Base-by-base conservation (phyloP, 2,797 vertebrate genomes). In the Tenualosa thibaudeaui region DNA sequence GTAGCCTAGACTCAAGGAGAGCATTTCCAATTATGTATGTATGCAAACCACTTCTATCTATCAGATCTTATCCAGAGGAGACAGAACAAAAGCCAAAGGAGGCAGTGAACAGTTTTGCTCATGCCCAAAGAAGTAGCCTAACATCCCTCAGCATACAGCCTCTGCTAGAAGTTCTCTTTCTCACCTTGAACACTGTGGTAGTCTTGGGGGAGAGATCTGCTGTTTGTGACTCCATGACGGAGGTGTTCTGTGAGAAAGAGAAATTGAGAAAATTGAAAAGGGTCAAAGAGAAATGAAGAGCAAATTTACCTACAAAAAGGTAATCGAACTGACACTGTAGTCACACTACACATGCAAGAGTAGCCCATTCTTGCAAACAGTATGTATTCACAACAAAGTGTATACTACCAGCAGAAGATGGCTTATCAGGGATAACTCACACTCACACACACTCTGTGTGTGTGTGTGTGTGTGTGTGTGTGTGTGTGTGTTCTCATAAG, bases 171-270 rank as follows among this genome's bases (percentile, higher is more conserved):
- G 50, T 17, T 15, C 13, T 65, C n/a, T 15, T 51, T 86, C 95
- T 89, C 94, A 97, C 96, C 96, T 96, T 96, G 94, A 96, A 96
- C 90, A 97, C 91, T 89, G 95, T 96, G 93, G 91, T 96, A 94
- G 96, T 97, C 95, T 96, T 97, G 92, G 95, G 96, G 93, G 96
- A 96, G 92, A 95, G 95, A 92, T 97, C 96, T 94, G 95, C 95
- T 94, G 96, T 96, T 91, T 96, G 96, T 94, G 96, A 95, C 93
- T 97, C 96, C 96, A 97, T 97, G 93, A 95, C 95, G 93, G 96
- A 97, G 2, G 95, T 96, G 92, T 95, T 97, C 96, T 97, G 90
- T 71, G 9, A 15, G 62, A 26, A 31, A 4, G 65, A 31, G 31
- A 31, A 31, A 31, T 31, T 31, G 31, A 31, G 31, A 4, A 84